phyloP scores from a whole-genome alignment of 2,888 invertebrate species.

The Strigamia maritima region DNA sequence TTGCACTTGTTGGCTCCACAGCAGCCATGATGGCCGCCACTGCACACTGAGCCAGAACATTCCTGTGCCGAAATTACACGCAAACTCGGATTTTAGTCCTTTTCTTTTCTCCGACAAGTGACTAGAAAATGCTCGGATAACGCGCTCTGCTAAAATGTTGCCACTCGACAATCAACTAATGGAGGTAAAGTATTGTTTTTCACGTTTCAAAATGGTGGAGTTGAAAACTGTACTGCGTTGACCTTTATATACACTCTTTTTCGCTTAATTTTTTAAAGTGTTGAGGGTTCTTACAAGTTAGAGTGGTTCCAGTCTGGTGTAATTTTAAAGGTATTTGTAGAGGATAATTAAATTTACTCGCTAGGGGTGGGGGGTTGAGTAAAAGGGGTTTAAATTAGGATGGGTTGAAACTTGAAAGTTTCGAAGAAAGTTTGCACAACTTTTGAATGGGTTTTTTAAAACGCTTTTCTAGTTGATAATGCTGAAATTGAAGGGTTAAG shows the following conservation, averaged over 20 bases:
- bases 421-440: neutral
- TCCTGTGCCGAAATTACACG: constrained; percentile 22
- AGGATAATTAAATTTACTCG: neutral
- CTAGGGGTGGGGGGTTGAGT: neutral
- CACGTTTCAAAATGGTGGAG: neutral
- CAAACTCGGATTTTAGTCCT: constrained; percentile 1
- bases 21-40: constrained; percentile 24
- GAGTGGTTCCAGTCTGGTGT: neutral
- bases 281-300: neutral
- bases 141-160: neutral
- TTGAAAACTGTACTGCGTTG: neutral
- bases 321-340: neutral
- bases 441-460: neutral
- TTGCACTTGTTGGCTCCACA: constrained; percentile 24
- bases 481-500: neutral
- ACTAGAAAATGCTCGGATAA: neutral
- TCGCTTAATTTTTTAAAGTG: neutral
- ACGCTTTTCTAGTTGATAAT: neutral
- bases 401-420: neutral
- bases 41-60: constrained; percentile 26
- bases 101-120: neutral
- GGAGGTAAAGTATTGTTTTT: constrained; percentile 1
- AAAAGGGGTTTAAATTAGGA: neutral
- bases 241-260: neutral
- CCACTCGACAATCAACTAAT: neutral